phyloP scores from a whole-genome alignment of 2,888 invertebrate species.

The Anoncus sp. region DNA sequence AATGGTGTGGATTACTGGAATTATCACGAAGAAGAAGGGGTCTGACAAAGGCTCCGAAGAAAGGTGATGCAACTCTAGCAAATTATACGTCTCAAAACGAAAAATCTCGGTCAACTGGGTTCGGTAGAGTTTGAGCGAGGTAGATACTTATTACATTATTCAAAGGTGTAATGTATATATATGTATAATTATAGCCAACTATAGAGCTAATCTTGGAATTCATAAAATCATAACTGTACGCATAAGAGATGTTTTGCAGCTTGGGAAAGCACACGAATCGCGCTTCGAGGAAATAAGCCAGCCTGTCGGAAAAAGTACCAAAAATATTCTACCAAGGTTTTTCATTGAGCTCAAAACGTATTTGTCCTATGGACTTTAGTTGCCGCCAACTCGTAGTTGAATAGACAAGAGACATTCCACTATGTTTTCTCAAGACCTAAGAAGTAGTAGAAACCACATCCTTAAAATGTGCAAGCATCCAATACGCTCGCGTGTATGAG shows the following conservation, averaged over 20 bases:
- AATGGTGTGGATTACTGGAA: not conserved
- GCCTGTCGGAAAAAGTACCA: not conserved
- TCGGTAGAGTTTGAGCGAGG: not conserved
- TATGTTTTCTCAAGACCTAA: not conserved
- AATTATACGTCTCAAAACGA: not conserved
- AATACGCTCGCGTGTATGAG: not conserved
- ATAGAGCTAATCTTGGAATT: too few species aligned
- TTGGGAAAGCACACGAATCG: not conserved
- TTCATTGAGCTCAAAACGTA: not conserved
- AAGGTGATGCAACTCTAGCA: not conserved
- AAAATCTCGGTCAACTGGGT: not conserved
- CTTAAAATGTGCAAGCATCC: not conserved
- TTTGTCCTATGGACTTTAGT: not conserved
- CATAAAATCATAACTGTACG: too few species aligned
- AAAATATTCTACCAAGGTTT: not conserved
- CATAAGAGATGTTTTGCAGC: too few species aligned
- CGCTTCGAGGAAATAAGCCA: not conserved
- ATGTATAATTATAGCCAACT: too few species aligned
- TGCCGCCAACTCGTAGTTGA: not conserved
- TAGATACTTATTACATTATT: too few species aligned
- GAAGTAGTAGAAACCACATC: not conserved
- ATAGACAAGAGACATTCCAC: not conserved
- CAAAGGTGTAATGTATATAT: too few species aligned
- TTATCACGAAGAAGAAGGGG: too few species aligned
- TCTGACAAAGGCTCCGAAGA: not conserved